Evolutionary conservation across 2,797 vertebrate species (phyloP), one percentile per base, ranked within the genome.

Genomic region (Chromobotia macracanthus): DNA sequence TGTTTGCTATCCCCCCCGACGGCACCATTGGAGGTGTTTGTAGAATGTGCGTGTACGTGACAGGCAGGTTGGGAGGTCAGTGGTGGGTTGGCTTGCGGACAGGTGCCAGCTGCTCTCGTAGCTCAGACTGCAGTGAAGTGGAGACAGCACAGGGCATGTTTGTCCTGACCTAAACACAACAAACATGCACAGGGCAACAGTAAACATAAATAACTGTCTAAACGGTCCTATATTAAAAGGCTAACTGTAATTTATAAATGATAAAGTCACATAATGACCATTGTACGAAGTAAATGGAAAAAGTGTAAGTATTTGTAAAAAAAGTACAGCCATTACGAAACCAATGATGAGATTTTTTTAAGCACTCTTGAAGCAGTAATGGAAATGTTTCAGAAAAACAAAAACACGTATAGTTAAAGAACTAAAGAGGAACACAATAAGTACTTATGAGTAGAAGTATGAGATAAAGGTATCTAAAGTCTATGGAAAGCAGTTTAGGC

Each of bases 91-190:
- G 58, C 72, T 41, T 46, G 72, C 72, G 50, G 75, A 84, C 79
- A 84, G 85, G 79, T 83, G 85, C 73, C 79, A 86, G 81, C 79
- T 86, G 85, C 76, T 81, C 38, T 28, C 50, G 61, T 60, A 21
- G 44, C 50, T 86, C 75, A 79, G 61, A 73, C 23, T n/a, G 23
- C 46, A 38, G 63, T 44, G 38, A 83, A 21, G 67, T 71, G 65
- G 61, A 68, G 80, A 78, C 73, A 58, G 53, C 68, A 46, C 38
- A 75, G 38, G 51, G 58, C n/a, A 56, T 9, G 56, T 78, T 77
- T 64, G 46, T 63, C 50, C 76, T 78, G 68, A 68, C 31, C 68
- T 65, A 53, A 71, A 72, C 60, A 79, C 58, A 72, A 79, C 77
- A 72, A 41, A 64, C 68, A 31, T 15, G 15, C 68, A 72, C 46